Conservation (phyloP, 2,113 vertebrate species). For the Centropus bengalensis region DNA sequence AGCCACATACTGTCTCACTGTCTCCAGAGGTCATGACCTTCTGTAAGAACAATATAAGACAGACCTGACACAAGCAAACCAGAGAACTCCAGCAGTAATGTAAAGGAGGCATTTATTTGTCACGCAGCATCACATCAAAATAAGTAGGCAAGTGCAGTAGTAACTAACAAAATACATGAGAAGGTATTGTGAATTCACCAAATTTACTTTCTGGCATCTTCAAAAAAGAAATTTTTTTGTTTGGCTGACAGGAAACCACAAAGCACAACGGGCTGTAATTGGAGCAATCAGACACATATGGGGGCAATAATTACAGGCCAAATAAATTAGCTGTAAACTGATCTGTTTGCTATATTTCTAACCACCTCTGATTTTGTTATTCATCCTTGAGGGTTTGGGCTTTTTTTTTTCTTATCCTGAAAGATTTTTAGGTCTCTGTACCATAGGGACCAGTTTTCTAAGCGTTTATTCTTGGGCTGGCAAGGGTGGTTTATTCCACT, state of each 20-base stretch:
- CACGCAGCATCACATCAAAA: not conserved
- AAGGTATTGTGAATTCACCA: rapidly evolving
- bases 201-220: not conserved
- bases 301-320: not conserved
- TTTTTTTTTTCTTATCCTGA: not conserved
- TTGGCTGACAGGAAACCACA: not conserved
- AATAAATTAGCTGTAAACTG: not conserved
- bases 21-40: not conserved
- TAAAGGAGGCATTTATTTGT: not conserved
- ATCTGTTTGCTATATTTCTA: not conserved
- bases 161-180: not conserved
- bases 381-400: not conserved
- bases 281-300: not conserved
- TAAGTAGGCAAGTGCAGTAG: not conserved
- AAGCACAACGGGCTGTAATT: not conserved
- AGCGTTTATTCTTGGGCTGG: not conserved
- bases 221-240: not conserved
- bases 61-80: not conserved
- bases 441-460: not conserved
- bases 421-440: not conserved
- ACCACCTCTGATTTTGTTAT: not conserved
- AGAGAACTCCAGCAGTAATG: not conserved
- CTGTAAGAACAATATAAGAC: not conserved
- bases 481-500: not conserved
- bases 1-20: not conserved